Conservation (phyloP, 2,797 vertebrate genomes). For the Brachymystax lenok region DNA sequence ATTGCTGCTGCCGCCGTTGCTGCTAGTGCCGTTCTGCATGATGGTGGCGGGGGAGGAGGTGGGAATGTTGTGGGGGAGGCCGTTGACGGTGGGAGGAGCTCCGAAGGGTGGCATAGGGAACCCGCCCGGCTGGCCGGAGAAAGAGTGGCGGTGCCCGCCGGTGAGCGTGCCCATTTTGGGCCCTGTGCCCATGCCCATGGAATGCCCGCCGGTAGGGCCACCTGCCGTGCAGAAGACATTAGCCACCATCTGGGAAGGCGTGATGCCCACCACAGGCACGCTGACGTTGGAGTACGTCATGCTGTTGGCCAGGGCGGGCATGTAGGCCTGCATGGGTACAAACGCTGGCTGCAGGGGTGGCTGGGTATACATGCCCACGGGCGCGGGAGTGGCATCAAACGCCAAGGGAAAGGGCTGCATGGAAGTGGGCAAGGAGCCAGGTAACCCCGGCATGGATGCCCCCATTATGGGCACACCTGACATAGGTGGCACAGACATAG, state of each 20-base stretch:
- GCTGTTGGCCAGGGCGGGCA: slow-evolving; percentile 76
- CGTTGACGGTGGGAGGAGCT: slow-evolving; percentile 61
- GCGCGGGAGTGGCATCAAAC: slow-evolving; percentile 74
- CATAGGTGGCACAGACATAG: slow-evolving; percentile 46
- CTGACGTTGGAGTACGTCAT: slow-evolving; percentile 81
- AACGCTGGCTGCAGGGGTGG: slow-evolving; percentile 79
- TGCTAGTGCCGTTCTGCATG: slow-evolving; percentile 72
- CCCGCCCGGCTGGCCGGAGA: slow-evolving; percentile 51
- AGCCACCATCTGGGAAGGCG: slow-evolving; percentile 93
- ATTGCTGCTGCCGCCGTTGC: slow-evolving; percentile 50
- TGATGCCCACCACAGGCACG: slow-evolving; percentile 90
- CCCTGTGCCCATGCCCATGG: slow-evolving; percentile 56
- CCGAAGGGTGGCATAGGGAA: slow-evolving; percentile 65
- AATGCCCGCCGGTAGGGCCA: slow-evolving; percentile 60
- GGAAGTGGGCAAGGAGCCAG: slow-evolving; percentile 75
- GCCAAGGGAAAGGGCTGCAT: slow-evolving; percentile 82
- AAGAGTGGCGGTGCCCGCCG: slow-evolving; percentile 53
- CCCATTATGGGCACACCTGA: not conserved
- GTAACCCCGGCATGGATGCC: slow-evolving; percentile 48
- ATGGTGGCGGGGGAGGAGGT: slow-evolving; percentile 35
- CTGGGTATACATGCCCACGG: slow-evolving; percentile 72
- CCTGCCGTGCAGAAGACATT: slow-evolving; percentile 89
- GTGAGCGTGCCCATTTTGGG: slow-evolving; percentile 66
- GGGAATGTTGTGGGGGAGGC: slow-evolving; percentile 59
- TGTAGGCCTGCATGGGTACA: slow-evolving; percentile 79